Evolutionary conservation across 2,888 invertebrate species (phyloP).

Genomic region (Phania funesta): DNA sequence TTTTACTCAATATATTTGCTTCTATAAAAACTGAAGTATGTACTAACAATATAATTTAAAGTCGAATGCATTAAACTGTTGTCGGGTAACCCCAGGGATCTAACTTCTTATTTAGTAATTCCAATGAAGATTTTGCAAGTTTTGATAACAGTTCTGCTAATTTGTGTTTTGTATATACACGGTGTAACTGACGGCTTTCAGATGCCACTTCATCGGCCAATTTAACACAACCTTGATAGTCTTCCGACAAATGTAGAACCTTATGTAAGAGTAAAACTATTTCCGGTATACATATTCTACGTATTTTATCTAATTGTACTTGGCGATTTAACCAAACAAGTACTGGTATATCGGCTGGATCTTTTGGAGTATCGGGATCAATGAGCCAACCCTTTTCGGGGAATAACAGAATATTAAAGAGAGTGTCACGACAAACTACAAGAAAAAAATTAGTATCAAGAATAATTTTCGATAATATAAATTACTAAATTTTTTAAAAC

Average conservation of each 20-base stretch:
- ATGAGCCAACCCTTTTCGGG: slow-evolving; percentile 95
- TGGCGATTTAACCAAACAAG: slow-evolving; percentile 82
- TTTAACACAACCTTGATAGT: slow-evolving; percentile 88
- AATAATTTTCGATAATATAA: too few relatives aligned
- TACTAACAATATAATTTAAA: background rate
- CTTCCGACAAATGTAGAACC: slow-evolving; percentile 88
- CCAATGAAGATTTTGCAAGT: slow-evolving; percentile 88
- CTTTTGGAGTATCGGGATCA: slow-evolving; percentile 84
- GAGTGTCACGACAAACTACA: slow-evolving; percentile 87
- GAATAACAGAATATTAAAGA: slow-evolving; percentile 93
- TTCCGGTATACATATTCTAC: slow-evolving; percentile 92
- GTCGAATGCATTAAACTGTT: slow-evolving; percentile 73
- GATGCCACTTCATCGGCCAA: slow-evolving; percentile 90
- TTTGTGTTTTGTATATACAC: slow-evolving; percentile 89
- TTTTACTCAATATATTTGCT: background rate
- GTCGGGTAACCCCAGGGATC: slow-evolving; percentile 90
- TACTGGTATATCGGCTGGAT: slow-evolving; percentile 81
- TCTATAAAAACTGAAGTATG: background rate
- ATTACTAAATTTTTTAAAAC: too few relatives aligned
- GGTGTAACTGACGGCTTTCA: slow-evolving; percentile 89
- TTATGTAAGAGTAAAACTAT: slow-evolving; percentile 88
- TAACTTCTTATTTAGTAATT: slow-evolving; percentile 87
- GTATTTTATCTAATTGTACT: slow-evolving; percentile 86
- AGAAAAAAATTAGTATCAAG: too few relatives aligned
- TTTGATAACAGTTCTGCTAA: slow-evolving; percentile 88